A percentile compares a stretch with the other conserved stretches of the same genome.
These are phyloP conservation scores for Periplaneta americana DNA, from an alignment of 1,140 invertebrate genomes.

Conservation along the genomic window DNA sequence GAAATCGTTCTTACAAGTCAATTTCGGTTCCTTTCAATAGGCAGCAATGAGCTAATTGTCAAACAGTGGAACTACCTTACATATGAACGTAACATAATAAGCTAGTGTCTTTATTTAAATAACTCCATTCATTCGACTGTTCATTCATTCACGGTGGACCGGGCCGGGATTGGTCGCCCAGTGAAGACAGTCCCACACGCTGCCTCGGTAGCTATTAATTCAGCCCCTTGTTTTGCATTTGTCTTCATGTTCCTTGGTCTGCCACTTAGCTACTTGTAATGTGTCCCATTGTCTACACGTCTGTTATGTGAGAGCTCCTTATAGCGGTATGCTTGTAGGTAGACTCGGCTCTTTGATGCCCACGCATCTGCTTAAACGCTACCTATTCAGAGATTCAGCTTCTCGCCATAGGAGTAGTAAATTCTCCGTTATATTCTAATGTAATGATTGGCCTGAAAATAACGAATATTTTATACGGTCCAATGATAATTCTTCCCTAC, in stretches of 20 bases:
- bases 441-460: background rate
- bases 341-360: background rate
- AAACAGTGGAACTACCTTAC: no score
- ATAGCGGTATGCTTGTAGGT: background rate
- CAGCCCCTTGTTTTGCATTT: background rate
- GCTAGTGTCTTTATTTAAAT: background rate
- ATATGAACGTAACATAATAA: no score
- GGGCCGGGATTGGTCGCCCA: background rate
- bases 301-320: background rate
- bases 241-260: background rate
- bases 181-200: background rate
- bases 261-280: background rate
- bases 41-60: no score
- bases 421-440: background rate
- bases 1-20: no score
- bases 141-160: background rate
- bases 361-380: background rate
- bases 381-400: background rate
- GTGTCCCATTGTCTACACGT: background rate
- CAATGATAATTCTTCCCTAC: background rate
- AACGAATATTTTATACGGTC: background rate
- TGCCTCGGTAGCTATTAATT: background rate
- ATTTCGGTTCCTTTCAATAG: no score
- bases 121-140: background rate
- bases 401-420: background rate